Conservation (phyloP, 2,113 vertebrate species). For the Microtus ochrogaster region DNA sequence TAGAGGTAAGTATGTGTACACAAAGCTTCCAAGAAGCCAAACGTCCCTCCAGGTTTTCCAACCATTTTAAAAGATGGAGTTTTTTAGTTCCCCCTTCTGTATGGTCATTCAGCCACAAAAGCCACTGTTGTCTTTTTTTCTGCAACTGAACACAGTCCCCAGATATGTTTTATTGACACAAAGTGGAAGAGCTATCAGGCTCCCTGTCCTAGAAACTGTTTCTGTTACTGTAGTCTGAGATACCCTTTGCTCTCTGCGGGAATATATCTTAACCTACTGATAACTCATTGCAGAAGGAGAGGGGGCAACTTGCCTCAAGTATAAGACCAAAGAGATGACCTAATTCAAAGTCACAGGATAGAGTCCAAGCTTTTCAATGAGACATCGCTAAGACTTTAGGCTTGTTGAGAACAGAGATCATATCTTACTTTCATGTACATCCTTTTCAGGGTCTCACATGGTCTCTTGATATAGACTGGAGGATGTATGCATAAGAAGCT, state of each 20-base stretch:
- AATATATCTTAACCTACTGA: background rate
- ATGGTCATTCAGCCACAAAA: slow-evolving; percentile 31
- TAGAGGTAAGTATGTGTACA: slow-evolving; percentile 32
- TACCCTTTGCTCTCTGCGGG: slow-evolving; percentile 43
- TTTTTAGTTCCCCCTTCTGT: slow-evolving; percentile 45
- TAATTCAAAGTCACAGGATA: slow-evolving; percentile 49
- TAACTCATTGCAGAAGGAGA: slow-evolving; percentile 46
- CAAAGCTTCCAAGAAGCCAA: slow-evolving; percentile 54
- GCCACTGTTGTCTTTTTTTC: background rate
- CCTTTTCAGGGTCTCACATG: background rate
- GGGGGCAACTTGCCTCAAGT: background rate
- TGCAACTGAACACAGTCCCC: background rate
- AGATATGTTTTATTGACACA: slow-evolving; percentile 56
- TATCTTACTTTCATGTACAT: slow-evolving; percentile 29
- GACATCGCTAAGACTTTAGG: slow-evolving; percentile 19
- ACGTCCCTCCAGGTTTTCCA: background rate
- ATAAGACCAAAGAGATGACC: slow-evolving; percentile 34
- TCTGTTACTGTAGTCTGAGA: slow-evolving; percentile 58
- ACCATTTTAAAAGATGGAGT: slow-evolving; percentile 46
- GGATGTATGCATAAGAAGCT: background rate
- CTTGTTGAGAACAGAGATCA: background rate
- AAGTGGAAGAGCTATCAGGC: slow-evolving; percentile 10
- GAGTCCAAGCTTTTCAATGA: slow-evolving; percentile 28
- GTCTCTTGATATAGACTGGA: background rate
- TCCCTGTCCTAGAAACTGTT: slow-evolving; percentile 40